Evolutionary conservation across 2,888 invertebrate genomes (phyloP).

Genomic region (Drosophila siamana): DNA sequence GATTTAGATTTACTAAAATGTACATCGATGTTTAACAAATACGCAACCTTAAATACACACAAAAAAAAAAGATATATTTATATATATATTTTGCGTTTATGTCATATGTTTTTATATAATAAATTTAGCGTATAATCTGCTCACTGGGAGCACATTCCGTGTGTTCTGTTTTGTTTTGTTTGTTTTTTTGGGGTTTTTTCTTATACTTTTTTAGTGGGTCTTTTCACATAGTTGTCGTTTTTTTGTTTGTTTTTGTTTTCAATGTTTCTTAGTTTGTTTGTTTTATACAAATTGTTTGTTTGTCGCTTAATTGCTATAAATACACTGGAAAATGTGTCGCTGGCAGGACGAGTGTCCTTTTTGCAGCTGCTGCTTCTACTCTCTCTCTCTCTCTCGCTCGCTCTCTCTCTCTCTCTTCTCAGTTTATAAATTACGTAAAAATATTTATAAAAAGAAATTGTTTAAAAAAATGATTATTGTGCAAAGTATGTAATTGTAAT

Average conservation of each 20-base stretch:
- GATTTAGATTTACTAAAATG: slow-evolving; percentile 74
- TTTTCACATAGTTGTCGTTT: slow-evolving; percentile 40
- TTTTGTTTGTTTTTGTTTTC: slow-evolving; percentile 35
- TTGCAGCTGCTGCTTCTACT: slow-evolving; percentile 14
- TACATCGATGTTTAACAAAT: slow-evolving; percentile 74
- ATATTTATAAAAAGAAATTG: slow-evolving; percentile 27
- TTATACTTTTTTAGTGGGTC: slow-evolving; percentile 36
- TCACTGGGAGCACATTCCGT: slow-evolving; percentile 45
- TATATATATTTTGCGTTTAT: slow-evolving; percentile 23
- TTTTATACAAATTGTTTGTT: slow-evolving; percentile 53
- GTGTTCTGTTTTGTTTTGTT: slow-evolving; percentile 20
- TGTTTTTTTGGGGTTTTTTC: slow-evolving; percentile 19
- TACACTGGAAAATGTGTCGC: slow-evolving; percentile 77
- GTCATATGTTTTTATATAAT: slow-evolving; percentile 42
- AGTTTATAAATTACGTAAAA: slow-evolving; percentile 42
- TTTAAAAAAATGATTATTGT: slow-evolving; percentile 33
- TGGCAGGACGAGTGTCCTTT: slow-evolving; percentile 33
- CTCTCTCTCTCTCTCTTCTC: slow-evolving; percentile 15
- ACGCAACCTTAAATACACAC: slow-evolving; percentile 54
- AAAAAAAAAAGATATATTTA: slow-evolving; percentile 38
- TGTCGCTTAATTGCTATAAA: slow-evolving; percentile 64
- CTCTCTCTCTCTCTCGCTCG: slow-evolving; percentile 2
- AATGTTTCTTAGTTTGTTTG: slow-evolving; percentile 26
- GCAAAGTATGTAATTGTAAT: slow-evolving; percentile 31
- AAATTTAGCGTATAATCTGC: slow-evolving; percentile 61